Evolutionary conservation across 1,140 invertebrate species (phyloP).

Genomic region (Ctenoplectra terminalis): DNA sequence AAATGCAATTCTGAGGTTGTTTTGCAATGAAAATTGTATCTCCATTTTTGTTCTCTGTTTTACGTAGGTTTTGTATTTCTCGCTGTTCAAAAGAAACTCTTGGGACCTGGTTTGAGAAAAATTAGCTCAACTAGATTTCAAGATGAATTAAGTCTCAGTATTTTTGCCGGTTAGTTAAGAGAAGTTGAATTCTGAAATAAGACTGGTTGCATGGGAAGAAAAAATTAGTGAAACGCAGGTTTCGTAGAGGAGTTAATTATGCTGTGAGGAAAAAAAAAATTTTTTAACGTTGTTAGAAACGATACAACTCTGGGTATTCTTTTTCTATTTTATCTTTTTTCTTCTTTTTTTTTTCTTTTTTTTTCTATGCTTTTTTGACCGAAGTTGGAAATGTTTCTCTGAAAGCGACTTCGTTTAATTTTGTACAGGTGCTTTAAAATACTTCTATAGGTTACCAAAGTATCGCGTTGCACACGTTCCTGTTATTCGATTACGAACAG

Average conservation of each 20-base stretch:
- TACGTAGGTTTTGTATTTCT: neutral
- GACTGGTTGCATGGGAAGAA: neutral
- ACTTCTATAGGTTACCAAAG: conserved; percentile 1
- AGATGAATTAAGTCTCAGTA: neutral
- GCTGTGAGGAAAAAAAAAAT: no score
- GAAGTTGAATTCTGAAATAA: neutral
- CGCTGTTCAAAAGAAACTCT: neutral
- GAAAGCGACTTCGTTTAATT: neutral
- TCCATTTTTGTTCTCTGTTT: neutral
- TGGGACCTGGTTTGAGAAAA: neutral
- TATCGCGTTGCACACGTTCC: neutral
- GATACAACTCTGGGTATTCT: no score
- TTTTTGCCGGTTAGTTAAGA: neutral
- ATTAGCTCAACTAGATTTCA: neutral
- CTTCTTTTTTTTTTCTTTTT: neutral
- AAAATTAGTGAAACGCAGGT: neutral
- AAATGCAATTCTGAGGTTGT: neutral
- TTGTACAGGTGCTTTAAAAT: conserved; percentile 6
- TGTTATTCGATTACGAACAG: conserved; percentile 24
- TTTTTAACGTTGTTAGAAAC: no score
- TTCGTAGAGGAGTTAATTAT: neutral
- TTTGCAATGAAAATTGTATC: neutral
- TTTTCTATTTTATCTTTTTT: no score
- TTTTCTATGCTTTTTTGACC: neutral
- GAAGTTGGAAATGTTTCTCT: neutral